Base-by-base conservation (phyloP, 2,888 invertebrate species). In the Phortica okadai region DNA sequence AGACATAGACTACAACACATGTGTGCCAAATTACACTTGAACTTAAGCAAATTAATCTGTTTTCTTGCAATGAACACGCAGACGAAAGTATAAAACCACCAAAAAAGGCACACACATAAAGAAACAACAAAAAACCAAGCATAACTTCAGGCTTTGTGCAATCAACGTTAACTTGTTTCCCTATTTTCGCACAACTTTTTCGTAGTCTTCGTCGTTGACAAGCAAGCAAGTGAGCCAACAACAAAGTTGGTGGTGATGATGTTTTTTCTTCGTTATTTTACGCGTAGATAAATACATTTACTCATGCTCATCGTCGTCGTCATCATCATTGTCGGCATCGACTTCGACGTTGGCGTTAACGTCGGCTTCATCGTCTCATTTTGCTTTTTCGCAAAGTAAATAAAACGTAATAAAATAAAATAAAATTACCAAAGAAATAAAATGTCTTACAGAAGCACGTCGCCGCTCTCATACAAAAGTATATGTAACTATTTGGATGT, bases 151-250 rank as follows among this genome's bases (percentile, higher is more conserved):
- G n/a, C n/a, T n/a, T n/a, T n/a, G n/a, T n/a, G 86, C 87, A 86
- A 86, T 86, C 85, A 87, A 82, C 86, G 87, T 86, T 86, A 86
- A 83, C 85, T 87, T 87, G 83, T 87, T 87, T 78, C 80, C 87
- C 86, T 81, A 82, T 87, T 69, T 87, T 81, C 84, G 42, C 16
- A 69, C 10, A 81, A 80, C n/a, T 82, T 85, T 85, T 84, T 73
- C 64, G 11, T 16, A 75, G 66, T 33, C 64, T 67, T 77, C 77
- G 74, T 64, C 75, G 33, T 33, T 33, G 33, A 33, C 33, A 33
- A 33, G 33, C 33, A 33, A 33, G 33, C 33, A 33, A 33, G 33
- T 3, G 3, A 33, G 33, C 33, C 1, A 33, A 33, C 33, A 33
- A 33, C 3, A 33, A 33, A 1, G 33, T 1, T 3, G 33, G 33